A percentile compares a stretch with the other conserved stretches of the same genome.
Evolutionary conservation across 1,140 invertebrate species (phyloP).

Genomic region (Pseudoatta argentina): DNA sequence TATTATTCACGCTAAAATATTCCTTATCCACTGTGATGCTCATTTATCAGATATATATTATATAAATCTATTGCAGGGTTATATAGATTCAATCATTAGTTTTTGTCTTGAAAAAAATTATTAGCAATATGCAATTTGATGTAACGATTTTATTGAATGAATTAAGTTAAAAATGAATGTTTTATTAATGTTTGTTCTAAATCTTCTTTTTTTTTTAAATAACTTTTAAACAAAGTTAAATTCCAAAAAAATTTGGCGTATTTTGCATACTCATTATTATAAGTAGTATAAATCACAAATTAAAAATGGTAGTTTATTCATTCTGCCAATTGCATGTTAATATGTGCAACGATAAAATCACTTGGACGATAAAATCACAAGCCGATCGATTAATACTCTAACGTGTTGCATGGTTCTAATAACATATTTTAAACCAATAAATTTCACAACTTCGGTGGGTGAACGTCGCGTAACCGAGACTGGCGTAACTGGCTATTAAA

Average conservation of each 20-base stretch:
- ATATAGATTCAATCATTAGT: neutral
- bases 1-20: neutral
- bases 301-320: neutral
- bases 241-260: neutral
- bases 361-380: neutral
- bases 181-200: neutral
- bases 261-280: neutral
- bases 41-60: neutral
- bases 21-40: neutral
- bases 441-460: conserved; percentile 29
- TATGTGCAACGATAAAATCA: conserved; percentile 1
- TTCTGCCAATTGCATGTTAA: neutral
- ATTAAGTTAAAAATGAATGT: neutral
- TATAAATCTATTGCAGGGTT: neutral
- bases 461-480: conserved; percentile 4
- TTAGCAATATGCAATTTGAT: neutral
- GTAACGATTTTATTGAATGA: neutral
- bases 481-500: conserved; percentile 64
- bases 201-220: neutral
- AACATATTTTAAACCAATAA: conserved; percentile 29
- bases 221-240: neutral
- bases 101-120: neutral
- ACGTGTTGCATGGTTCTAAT: neutral
- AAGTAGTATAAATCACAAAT: conserved; percentile 9
- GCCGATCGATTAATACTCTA: neutral